Base-by-base conservation (phyloP, 1,140 invertebrate genomes). In the Maniola jurtina region DNA sequence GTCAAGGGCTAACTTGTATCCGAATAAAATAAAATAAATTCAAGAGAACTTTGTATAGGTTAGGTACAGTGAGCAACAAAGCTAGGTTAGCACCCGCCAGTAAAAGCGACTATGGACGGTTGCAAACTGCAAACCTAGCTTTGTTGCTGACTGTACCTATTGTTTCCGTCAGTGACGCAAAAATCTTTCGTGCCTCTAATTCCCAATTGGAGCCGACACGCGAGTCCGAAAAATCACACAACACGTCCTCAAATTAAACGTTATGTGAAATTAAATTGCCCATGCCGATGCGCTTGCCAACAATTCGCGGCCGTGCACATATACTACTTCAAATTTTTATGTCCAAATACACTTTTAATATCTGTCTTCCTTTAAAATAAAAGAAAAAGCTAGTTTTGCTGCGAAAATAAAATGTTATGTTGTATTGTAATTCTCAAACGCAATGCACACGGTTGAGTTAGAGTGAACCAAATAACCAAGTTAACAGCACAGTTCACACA, bases 221-320 rank as follows among this genome's bases (percentile, higher is more conserved):
- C 74, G 62, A 52, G 67, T 60, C 68, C 68, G 62, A 77, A 72
- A 72, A 76, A 70, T 48, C 45, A 61, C 68, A 74, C 64, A 71
- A 71, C 70, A 61, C 61, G 66, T 69, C 64, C 64, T 72, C 72
- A 78, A 75, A 78, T 69, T 78, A 76, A 79, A 74, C 74, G 74
- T 70, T 79, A 79, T 79, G 76, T 72, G 74, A 62, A 79, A 71
- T 73, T 79, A 75, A 76, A 79, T 75, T 74, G 72, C 50, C 72
- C 73, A 67, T 72, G 61, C 54, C 67, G 63, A 54, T 71, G 69
- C 64, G 68, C 55, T 64, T 61, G 73, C 62, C 73, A 72, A 63
- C 70, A 61, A 66, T 64, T 65, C 67, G 67, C 6, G n/a, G n/a
- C 45, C 5, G 7, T 25, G 0, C 15, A 2, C 14, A 50, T 14